phyloP scores from a whole-genome alignment of 2,888 invertebrate genomes.

The Sminthurinus aureus region DNA sequence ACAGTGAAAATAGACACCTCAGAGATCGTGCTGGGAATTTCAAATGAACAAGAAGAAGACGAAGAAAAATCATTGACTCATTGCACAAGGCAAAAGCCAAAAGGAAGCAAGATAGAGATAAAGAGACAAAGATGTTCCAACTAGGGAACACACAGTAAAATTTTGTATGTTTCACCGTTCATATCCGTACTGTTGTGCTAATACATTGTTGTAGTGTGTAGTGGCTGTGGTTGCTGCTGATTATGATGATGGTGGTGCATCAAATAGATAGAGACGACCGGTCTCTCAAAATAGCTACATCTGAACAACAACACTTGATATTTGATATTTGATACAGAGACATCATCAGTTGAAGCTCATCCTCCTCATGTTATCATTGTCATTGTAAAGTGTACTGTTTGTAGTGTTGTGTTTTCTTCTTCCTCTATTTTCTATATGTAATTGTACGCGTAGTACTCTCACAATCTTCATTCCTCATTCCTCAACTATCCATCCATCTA shows the following conservation, averaged over 20 bases:
- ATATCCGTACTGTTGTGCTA: background rate
- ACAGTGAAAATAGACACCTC: conserved; percentile 34
- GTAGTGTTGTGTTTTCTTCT: too few relatives aligned
- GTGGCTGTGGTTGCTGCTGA: too few relatives aligned
- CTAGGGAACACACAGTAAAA: too few relatives aligned
- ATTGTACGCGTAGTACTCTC: background rate
- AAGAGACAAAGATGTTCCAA: too few relatives aligned
- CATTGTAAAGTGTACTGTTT: background rate
- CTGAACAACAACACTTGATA: background rate
- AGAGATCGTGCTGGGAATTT: conserved; percentile 28
- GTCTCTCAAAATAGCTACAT: background rate
- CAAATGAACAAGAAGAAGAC: conserved; percentile 11
- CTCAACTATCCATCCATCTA: background rate
- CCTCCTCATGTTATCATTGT: background rate
- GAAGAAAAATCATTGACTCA: background rate
- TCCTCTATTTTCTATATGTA: background rate
- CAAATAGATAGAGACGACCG: background rate
- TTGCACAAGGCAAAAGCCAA: background rate
- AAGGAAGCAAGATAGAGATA: background rate
- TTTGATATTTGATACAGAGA: background rate
- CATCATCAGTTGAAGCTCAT: conserved; percentile 7
- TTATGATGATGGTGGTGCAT: background rate
- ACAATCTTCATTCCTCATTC: background rate
- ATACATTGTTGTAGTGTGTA: background rate
- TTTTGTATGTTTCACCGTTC: too few relatives aligned